A percentile compares a stretch with the other conserved stretches of the same genome.
phyloP scores from a whole-genome alignment of 1,140 invertebrate species.

The Dreissena polymorpha region DNA sequence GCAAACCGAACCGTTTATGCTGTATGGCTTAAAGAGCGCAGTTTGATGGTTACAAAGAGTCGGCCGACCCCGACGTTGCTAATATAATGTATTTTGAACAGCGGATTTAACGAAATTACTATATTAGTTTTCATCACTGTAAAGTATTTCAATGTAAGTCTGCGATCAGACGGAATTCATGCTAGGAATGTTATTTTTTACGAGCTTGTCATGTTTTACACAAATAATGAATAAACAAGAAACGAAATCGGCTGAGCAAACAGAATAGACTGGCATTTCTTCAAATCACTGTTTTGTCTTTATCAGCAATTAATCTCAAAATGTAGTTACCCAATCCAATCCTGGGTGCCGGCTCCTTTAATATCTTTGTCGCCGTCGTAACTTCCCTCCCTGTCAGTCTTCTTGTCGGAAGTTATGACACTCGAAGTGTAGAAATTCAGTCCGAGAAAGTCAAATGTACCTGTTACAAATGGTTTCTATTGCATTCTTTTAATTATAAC shows the following conservation, averaged over 20 bases:
- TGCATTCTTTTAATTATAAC: background rate
- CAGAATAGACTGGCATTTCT: too few species aligned
- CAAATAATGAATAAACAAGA: too few species aligned
- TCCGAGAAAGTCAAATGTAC: slow-evolving; percentile 73
- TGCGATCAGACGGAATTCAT: too few species aligned
- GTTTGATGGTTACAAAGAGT: background rate
- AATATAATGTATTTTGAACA: too few species aligned
- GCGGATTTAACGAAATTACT: too few species aligned
- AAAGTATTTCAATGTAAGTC: too few species aligned
- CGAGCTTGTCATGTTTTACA: too few species aligned
- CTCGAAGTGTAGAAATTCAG: slow-evolving; percentile 75
- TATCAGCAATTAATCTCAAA: background rate
- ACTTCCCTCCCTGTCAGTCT: slow-evolving; percentile 33
- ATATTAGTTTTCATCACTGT: too few species aligned
- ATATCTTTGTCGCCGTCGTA: slow-evolving; percentile 63
- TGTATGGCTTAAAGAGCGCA: background rate
- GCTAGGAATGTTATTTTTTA: too few species aligned
- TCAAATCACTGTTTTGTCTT: too few species aligned
- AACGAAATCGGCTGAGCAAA: too few species aligned
- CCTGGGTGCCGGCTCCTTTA: slow-evolving; percentile 43
- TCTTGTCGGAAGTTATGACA: slow-evolving; percentile 52
- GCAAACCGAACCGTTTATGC: background rate
- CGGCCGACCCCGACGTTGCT: too few species aligned
- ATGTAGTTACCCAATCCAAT: slow-evolving; percentile 61
- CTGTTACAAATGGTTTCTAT: slow-evolving; percentile 51